Evolutionary conservation across 2,113 vertebrate genomes (phyloP), one percentile per base, ranked within the genome.

Genomic region (Forbesichthys papilliferus): DNA sequence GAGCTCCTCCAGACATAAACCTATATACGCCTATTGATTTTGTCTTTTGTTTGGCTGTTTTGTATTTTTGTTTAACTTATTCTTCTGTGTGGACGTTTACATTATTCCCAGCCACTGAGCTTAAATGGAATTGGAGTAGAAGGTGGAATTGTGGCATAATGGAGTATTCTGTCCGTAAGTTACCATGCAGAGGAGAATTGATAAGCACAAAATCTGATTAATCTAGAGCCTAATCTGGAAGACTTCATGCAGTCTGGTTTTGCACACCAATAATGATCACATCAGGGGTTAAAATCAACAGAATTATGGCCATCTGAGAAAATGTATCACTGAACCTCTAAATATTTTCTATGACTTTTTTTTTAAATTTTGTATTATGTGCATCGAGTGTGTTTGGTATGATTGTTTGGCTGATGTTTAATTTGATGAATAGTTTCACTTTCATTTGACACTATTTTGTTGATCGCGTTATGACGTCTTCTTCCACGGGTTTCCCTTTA

Each of bases 151-250:
- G 68, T 65, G 69, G 69, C 75, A 73, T 64, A 48, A 18, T 64
- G 13, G 52, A 12, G 27, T 65, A 16, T 34, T 79, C 69, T 73
- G 36, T 65, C 18, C 54, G 13, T 78, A 69, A 46, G 3, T 48
- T 54, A 47, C 33, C 42, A n/a, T 9, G 49, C 51, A 72, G 47
- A 14, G 54, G 55, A 56, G 61, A 48, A 49, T 63, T 42, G 74
- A 81, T 62, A 83, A 90, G 90, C 90, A 90, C 90, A 91, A 86
- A 49, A 73, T 27, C 59, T 75, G 72, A 79, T 11, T 9, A 16
- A 57, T 13, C 55, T 57, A 64, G 65, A 68, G 64, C 73, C 20
- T 54, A 16, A 33, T 54, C 58, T 69, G 62, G 20, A 55, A 57
- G 36, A 67, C 42, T 54, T 60, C 63, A n/a, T 33, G 70, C 68